Evolutionary conservation across 2,888 invertebrate species (phyloP).

Genomic region (Antheraea assamensis): DNA sequence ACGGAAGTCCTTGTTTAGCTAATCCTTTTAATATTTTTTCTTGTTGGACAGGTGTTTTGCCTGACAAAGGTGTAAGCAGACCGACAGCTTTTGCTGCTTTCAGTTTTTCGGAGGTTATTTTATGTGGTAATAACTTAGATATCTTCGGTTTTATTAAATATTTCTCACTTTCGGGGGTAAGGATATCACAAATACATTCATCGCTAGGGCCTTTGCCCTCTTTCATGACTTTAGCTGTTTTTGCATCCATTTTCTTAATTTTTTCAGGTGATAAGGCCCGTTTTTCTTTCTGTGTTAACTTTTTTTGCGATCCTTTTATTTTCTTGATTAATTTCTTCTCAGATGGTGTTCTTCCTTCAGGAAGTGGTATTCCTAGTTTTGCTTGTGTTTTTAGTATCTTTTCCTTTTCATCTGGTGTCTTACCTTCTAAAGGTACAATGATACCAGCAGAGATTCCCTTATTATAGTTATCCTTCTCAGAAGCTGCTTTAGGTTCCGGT

Average conservation of each 20-base stretch:
- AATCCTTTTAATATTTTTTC: constrained; percentile 41
- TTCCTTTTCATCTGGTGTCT: constrained; percentile 37
- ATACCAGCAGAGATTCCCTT: constrained; percentile 40
- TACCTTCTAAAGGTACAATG: constrained; percentile 41
- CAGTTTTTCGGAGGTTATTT: constrained; percentile 29
- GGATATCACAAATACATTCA: constrained; percentile 45
- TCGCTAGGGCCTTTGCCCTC: constrained; percentile 47
- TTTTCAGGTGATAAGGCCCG: constrained; percentile 23
- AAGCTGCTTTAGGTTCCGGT: constrained; percentile 36
- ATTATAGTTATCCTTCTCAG: constrained; percentile 34
- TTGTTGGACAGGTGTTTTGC: constrained; percentile 37
- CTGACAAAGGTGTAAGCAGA: constrained; percentile 38
- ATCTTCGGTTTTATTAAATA: constrained; percentile 12
- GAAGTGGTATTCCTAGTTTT: constrained; percentile 37
- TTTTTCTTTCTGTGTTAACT: constrained; percentile 24
- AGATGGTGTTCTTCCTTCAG: constrained; percentile 40
- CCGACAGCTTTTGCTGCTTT: constrained; percentile 40
- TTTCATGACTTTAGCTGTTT: constrained; percentile 42
- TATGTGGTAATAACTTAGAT: constrained; percentile 2
- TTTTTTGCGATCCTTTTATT: constrained; percentile 28
- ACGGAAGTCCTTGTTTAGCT: constrained; percentile 37
- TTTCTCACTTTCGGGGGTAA: constrained; percentile 39
- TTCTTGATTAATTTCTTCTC: constrained; percentile 34
- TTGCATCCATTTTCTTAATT: constrained; percentile 31
- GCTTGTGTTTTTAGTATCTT: constrained; percentile 35